Conservation (phyloP, 2,113 vertebrate genomes). For the Muscicapa adusta region DNA sequence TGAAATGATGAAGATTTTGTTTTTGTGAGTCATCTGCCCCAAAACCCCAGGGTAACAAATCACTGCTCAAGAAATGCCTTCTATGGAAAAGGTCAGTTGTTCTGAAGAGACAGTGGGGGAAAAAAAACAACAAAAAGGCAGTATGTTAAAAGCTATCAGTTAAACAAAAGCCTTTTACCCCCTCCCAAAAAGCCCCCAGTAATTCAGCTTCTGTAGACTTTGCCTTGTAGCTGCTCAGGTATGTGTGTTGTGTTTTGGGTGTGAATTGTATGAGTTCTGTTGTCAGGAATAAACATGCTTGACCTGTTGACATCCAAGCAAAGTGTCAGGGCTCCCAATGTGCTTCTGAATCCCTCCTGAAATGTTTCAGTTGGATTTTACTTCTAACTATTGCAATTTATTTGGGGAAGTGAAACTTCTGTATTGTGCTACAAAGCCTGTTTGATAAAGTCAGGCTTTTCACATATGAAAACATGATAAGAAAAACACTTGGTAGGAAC, state of each 20-base stretch:
- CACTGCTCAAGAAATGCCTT: not conserved
- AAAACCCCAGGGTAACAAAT: not conserved
- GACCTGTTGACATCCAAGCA: not conserved
- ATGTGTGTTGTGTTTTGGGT: not conserved
- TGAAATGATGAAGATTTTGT: not conserved
- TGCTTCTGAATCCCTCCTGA: not conserved
- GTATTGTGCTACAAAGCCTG: not conserved
- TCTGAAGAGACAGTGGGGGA: not conserved
- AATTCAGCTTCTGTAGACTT: not conserved
- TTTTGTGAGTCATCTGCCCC: not conserved
- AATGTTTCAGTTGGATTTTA: not conserved
- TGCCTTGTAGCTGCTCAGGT: not conserved
- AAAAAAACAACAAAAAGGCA: not conserved
- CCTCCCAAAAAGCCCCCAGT: not conserved
- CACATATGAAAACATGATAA: not conserved
- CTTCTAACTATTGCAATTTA: not conserved
- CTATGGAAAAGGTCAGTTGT: constrained; percentile 15
- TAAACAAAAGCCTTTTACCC: not conserved
- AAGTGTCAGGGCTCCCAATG: not conserved
- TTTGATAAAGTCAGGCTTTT: not conserved
- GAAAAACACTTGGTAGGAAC: not conserved
- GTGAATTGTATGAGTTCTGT: not conserved
- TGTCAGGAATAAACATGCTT: not conserved
- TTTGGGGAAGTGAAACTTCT: not conserved
- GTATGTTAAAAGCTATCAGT: not conserved